phyloP scores from a whole-genome alignment of 92 coral and sea anemone species.

The Diadumene lineata region DNA sequence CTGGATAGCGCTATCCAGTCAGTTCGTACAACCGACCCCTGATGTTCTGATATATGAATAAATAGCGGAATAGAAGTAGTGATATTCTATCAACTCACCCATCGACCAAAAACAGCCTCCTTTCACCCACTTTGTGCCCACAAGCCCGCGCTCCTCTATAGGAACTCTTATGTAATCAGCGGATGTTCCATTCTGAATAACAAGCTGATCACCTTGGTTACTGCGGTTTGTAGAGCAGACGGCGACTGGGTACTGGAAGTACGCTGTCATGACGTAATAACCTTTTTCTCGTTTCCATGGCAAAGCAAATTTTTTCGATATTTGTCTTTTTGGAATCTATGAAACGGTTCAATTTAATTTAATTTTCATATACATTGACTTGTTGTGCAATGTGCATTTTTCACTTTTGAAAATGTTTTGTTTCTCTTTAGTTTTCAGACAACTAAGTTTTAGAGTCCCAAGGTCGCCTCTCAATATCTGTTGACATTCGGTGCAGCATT shows the following conservation, averaged over 20 bases:
- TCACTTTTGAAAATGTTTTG: too few relatives aligned
- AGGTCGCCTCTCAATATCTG: too few relatives aligned
- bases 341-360: background rate
- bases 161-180: slow-evolving; percentile 67
- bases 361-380: too few relatives aligned
- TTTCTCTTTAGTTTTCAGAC: too few relatives aligned
- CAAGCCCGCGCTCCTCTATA: slow-evolving; percentile 49
- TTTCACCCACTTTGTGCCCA: slow-evolving; percentile 70
- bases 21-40: too few relatives aligned
- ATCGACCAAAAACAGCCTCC: slow-evolving; percentile 88
- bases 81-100: slow-evolving; percentile 56
- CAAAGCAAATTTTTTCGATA: slow-evolving; percentile 24
- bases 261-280: slow-evolving; percentile 78
- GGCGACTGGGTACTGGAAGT: slow-evolving; percentile 74
- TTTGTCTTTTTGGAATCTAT: slow-evolving; percentile 54
- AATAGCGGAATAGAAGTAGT: background rate
- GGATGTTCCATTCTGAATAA: slow-evolving; percentile 65
- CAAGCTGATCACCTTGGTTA: slow-evolving; percentile 69
- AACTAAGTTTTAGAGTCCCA: too few relatives aligned
- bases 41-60: too few relatives aligned
- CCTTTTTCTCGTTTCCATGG: slow-evolving; percentile 74
- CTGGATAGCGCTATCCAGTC: too few relatives aligned
- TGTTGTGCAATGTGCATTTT: too few relatives aligned
- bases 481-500: too few relatives aligned
- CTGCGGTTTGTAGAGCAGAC: slow-evolving; percentile 51